phyloP scores from a whole-genome alignment of 2,888 invertebrate genomes.

The Chalcosyrphus nemorum region DNA sequence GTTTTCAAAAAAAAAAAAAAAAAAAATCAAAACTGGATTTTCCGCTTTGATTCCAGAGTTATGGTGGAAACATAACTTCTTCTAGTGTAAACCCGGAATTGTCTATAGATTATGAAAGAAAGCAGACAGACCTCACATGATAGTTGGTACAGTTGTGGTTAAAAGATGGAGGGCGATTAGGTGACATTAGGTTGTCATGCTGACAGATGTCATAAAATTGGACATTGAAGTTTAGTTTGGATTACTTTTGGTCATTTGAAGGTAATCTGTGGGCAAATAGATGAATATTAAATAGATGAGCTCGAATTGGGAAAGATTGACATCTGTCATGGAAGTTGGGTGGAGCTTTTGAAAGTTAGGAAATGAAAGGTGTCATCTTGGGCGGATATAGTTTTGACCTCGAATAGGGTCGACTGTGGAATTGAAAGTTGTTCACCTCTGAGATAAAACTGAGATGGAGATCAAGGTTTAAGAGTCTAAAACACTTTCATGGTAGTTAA shows the following conservation, averaged over 20 bases:
- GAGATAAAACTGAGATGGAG: too few species aligned
- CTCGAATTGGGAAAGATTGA: background rate
- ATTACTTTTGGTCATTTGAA: background rate
- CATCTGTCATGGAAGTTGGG: background rate
- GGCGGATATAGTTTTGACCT: background rate
- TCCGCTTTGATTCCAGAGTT: slow-evolving; percentile 6
- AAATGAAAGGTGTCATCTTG: background rate
- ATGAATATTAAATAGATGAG: background rate
- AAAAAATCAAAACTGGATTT: slow-evolving; percentile 43
- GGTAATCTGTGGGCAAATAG: background rate
- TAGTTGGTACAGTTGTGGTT: background rate
- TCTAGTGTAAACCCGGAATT: slow-evolving; percentile 4
- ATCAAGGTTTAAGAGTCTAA: too few species aligned
- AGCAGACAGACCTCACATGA: slow-evolving; percentile 29
- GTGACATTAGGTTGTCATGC: background rate
- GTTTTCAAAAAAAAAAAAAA: background rate
- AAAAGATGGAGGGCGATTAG: background rate
- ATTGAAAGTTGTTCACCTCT: too few species aligned
- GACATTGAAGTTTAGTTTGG: background rate
- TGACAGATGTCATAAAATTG: background rate
- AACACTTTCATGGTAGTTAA: too few species aligned
- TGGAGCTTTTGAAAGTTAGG: background rate
- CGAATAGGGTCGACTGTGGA: background rate
- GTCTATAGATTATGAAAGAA: slow-evolving; percentile 24
- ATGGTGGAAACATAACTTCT: background rate